Evolutionary conservation across 2,888 invertebrate species (phyloP).

Genomic region (Tiliacea citrago): DNA sequence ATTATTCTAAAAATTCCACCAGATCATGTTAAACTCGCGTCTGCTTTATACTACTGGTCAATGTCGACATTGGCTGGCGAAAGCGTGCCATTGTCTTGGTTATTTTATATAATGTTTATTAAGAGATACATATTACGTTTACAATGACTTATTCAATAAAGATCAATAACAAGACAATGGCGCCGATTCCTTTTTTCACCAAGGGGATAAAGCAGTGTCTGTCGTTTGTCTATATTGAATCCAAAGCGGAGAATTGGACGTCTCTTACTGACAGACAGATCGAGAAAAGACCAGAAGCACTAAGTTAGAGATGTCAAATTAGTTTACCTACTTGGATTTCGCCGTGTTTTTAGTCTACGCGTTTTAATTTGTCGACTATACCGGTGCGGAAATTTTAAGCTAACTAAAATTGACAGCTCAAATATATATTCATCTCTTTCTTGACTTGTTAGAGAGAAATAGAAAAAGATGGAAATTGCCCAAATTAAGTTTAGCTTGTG

Average conservation of each 20-base stretch:
- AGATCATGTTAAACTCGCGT: slow-evolving; percentile 69
- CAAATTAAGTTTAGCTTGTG: neutral
- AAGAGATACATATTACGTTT: neutral
- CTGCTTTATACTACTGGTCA: slow-evolving; percentile 37
- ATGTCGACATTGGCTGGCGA: slow-evolving; percentile 40
- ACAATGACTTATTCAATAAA: slow-evolving; percentile 7
- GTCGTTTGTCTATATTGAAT: neutral
- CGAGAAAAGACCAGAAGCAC: neutral
- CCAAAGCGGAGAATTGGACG: neutral
- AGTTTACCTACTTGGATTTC: neutral
- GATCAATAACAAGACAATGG: slow-evolving; percentile 5
- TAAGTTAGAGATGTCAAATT: neutral
- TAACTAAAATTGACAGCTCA: neutral
- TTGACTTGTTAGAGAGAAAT: neutral
- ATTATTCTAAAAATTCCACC: slow-evolving; percentile 70
- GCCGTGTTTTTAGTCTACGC: neutral
- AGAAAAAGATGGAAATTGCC: neutral
- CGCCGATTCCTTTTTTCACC: neutral
- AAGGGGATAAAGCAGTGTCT: neutral
- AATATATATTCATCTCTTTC: neutral
- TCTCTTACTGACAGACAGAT: neutral
- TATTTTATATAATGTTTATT: neutral
- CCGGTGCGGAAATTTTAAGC: neutral
- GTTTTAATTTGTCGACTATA: neutral
- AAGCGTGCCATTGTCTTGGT: slow-evolving; percentile 11